These are phyloP conservation scores for Paguma larvata DNA, from an alignment of 2,797 vertebrate species.

Conservation along the genomic window DNA sequence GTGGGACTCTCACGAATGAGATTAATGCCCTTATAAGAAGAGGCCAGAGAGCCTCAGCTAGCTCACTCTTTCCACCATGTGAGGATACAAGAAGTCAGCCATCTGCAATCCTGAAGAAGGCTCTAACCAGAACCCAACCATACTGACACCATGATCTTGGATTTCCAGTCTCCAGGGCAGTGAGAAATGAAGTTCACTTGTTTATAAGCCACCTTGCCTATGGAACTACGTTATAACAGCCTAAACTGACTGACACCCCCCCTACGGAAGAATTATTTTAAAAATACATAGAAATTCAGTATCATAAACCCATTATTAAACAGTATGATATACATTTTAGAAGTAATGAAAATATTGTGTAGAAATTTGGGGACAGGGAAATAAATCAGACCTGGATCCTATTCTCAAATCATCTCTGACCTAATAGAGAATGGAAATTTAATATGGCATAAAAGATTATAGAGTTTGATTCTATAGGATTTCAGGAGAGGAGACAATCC, in stretches of 20 bases:
- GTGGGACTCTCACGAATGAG: background rate
- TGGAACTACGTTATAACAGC: background rate
- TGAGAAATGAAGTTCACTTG: background rate
- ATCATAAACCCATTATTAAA: background rate
- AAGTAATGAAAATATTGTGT: slow-evolving; percentile 44
- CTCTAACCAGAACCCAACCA: background rate
- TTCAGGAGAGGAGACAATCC: background rate
- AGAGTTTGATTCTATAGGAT: background rate
- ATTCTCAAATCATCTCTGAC: background rate
- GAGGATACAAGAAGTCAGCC: background rate
- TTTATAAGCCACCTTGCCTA: background rate
- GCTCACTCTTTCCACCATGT: background rate
- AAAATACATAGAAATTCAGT: slow-evolving; percentile 1
- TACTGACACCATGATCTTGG: background rate
- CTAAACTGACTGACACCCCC: background rate
- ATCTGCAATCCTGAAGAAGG: background rate
- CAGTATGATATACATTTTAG: background rate
- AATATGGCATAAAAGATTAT: background rate
- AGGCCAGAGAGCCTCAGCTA: background rate
- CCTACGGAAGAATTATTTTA: background rate
- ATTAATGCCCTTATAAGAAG: background rate
- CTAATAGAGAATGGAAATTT: background rate
- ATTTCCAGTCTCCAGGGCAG: background rate
- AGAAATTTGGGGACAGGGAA: background rate
- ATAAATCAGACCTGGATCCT: background rate